Evolutionary conservation across 2,113 vertebrate genomes (phyloP), one percentile per base, ranked within the genome.

Genomic region (Chrysochloris asiatica): DNA sequence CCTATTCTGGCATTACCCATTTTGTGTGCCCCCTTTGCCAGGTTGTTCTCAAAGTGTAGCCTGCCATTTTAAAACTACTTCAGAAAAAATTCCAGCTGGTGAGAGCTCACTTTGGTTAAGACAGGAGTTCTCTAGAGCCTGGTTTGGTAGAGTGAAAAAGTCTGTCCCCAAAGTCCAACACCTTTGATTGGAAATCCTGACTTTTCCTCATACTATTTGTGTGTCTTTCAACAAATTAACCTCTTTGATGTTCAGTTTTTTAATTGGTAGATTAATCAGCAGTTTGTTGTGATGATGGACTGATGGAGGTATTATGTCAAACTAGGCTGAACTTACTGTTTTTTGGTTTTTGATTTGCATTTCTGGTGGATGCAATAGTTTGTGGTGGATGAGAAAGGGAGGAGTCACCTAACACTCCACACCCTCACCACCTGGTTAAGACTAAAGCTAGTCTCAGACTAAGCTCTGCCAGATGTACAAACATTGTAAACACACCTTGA

Each of bases 1-100:
- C 28, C 77, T 87, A 59, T 73, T 93, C 43, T 81, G 59, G 82
- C 89, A 89, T 69, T 79, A 86, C 21, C 33, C 47, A 67, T 91
- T 85, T 91, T 56, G 33, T 54, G 52, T 82, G 90, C 36, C 54
- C 38, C 36, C 84, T 93, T 88, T 81, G 21, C 41, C 91, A 91
- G 83, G 80, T 30, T 16, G 9, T 10, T n/a, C n/a, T 50, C 16
- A 50, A 16, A 50, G 48, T n/a, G n/a, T n/a, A n/a, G n/a, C n/a
- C 48, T 50, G 48, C 48, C 48, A 50, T 50, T 50, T 50, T 4
- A 61, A 28, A 61, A 61, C 59, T 61, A 26, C 9, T 26, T 26
- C 28, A 7, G 28, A 7, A n/a, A 61, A 50, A 86, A 48, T 77
- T 63, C 88, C 71, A 93, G 14, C 13, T 87, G 54, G 30, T 43